Base-by-base conservation (phyloP, 1,140 invertebrate species). In the Aphaenogaster floridana region DNA sequence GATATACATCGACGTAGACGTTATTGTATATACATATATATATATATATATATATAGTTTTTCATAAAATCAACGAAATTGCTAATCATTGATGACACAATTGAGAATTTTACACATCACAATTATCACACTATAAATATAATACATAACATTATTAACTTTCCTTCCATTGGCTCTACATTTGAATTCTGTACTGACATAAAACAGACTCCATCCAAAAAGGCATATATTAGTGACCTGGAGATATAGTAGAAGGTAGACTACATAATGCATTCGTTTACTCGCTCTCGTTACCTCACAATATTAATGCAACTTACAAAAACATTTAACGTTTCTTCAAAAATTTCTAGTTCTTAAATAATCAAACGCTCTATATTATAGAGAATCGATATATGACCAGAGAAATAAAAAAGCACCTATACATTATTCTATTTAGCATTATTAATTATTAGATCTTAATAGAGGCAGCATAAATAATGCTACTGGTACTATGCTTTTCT, bases 51-150 rank as follows among this genome's bases (percentile, higher is more conserved):
- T 84, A 84, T 42, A 84, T 21, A 84, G 15, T 61, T 74, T 84
- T 84, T 74, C 69, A 84, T 61, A 48, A 69, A 83, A 5, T 84
- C 80, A 84, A 84, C 80, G 80, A 84, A 84, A 84, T 54, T 21
- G 69, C 52, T 76, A 76, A 42, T 59, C 11, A 59, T 42, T 76
- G 59, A 28, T 28, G 21, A 69, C 34, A 50, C 34, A 59, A 76
- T 57, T 76, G 59, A 42, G 39, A n/a, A 28, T 76, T 76, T 74
- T 9, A 63, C 45, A 42, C 15, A 2, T 17, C 64, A 34, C 48
- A 57, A 34, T 3, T 52, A 6, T 81, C 21, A 72, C 11, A 48
- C 1, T 80, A 28, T 57, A 84, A 71, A 28, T 61, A 48, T 57
- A 39, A 45, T 59, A 59, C 7, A 45, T 34, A 80, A 59, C 8